phyloP scores from a whole-genome alignment of 2,113 vertebrate genomes.

The Procapra przewalskii region DNA sequence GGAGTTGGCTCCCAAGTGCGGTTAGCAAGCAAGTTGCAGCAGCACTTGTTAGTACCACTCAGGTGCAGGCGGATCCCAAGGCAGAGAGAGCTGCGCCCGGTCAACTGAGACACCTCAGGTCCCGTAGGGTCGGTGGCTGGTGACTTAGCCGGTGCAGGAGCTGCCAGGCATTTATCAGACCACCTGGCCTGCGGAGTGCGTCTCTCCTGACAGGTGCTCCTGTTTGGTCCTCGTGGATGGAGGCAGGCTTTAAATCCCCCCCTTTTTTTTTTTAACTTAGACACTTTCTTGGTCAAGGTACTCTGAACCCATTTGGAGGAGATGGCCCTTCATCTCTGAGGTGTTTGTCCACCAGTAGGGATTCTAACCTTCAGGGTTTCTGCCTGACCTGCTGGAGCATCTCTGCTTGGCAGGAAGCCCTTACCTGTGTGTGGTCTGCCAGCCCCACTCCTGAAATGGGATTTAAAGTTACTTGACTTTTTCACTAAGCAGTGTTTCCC shows the following conservation, averaged over 20 bases:
- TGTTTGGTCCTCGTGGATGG: fast-evolving
- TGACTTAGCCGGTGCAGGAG: neutral
- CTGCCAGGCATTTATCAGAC: fast-evolving
- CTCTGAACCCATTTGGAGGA: neutral
- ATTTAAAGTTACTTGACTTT: neutral
- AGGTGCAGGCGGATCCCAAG: neutral
- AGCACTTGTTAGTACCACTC: neutral
- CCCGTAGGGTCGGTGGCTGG: neutral
- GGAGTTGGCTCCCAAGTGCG: neutral
- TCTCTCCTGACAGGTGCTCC: neutral
- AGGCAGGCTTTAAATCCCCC: neutral
- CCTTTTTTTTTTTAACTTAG: neutral
- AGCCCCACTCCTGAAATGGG: neutral
- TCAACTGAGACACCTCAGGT: neutral
- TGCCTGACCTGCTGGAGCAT: neutral
- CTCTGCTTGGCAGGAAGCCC: neutral
- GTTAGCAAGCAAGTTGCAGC: neutral
- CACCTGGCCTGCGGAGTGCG: fast-evolving
- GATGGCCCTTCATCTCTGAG: neutral
- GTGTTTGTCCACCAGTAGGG: neutral
- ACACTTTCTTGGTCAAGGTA: neutral
- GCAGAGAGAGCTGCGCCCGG: neutral
- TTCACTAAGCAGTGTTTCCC: neutral
- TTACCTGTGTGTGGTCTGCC: neutral
- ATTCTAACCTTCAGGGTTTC: neutral